Evolutionary conservation across 2,113 vertebrate genomes (phyloP), one percentile per base, ranked within the genome.

Genomic region (Calcarius ornatus): DNA sequence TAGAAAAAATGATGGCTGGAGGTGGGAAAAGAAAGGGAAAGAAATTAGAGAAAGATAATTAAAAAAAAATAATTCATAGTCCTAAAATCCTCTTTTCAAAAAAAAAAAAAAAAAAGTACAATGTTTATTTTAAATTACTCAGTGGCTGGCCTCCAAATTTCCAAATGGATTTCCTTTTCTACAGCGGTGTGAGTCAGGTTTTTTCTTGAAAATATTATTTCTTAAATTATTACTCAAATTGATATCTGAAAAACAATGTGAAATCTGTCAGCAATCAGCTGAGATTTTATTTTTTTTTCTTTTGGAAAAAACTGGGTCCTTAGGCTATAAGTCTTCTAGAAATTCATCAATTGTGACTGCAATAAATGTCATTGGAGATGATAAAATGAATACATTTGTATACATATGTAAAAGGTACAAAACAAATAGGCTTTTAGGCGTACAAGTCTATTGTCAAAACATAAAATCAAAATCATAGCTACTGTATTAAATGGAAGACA

Each of bases 261-360:
- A 56, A 27, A 42, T 21, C 9, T 54, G 5, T 2, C 3, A 7
- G 15, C 25, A 88, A 28, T 47, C 63, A 50, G 7, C 31, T 27
- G 25, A 10, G 9, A 0, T 61, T 64, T 68, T 23, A 6, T 27
- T 27, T 43, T 48, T 12, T 50, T 16, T n/a, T 40, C 0, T 1
- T 45, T 50, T 22, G 2, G 21, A 56, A 71, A 82, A 60, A 50
- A 0, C 1, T 3, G 2, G 6, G 4, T 63, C 8, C 4, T 77
- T 81, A 57, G 4, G 4, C 8, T 45, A 3, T 23, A 68, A 2
- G 3, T 47, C 9, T 50, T 28, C 10, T 68, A 42, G 72, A 53
- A 92, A 66, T 18, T 40, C 0, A 59, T 69, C 4, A 9, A 51
- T 25, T 56, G 1, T 30, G 12, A 31, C 38, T 30, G 12, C 0